Evolutionary conservation across 2,797 vertebrate genomes (phyloP).

Genomic region (Lepilemur septentrionalis): DNA sequence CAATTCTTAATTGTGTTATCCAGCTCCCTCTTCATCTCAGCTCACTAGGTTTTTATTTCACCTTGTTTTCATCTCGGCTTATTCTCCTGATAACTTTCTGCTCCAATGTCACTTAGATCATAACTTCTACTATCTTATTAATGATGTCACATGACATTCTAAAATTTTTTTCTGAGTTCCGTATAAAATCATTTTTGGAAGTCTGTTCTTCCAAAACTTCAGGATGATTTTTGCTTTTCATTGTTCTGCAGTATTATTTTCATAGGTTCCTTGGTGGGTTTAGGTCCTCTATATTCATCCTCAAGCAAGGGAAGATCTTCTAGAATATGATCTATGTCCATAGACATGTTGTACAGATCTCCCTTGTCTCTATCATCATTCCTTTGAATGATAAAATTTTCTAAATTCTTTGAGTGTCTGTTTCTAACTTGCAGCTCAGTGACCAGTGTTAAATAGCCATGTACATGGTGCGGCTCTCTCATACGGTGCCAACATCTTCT

Average conservation of each 20-base stretch:
- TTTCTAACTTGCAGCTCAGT: background rate
- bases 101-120: background rate
- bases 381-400: background rate
- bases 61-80: background rate
- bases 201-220: slow-evolving; percentile 1
- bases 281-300: background rate
- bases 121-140: background rate
- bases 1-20: background rate
- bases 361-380: background rate
- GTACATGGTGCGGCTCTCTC: background rate
- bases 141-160: background rate
- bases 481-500: background rate
- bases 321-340: background rate
- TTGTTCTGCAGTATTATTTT: background rate
- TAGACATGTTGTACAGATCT: background rate
- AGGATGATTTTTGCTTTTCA: background rate
- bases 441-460: background rate
- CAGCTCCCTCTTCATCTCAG: background rate
- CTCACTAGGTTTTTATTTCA: background rate
- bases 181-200: background rate
- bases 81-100: background rate
- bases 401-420: background rate
- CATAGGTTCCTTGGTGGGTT: background rate
- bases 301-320: background rate
- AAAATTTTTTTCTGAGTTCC: slow-evolving; percentile 2